A percentile compares a stretch with the other conserved stretches of the same genome.
These are phyloP conservation scores for Drosophila mettleri DNA, from an alignment of 2,888 invertebrate genomes.

Conservation along the genomic window DNA sequence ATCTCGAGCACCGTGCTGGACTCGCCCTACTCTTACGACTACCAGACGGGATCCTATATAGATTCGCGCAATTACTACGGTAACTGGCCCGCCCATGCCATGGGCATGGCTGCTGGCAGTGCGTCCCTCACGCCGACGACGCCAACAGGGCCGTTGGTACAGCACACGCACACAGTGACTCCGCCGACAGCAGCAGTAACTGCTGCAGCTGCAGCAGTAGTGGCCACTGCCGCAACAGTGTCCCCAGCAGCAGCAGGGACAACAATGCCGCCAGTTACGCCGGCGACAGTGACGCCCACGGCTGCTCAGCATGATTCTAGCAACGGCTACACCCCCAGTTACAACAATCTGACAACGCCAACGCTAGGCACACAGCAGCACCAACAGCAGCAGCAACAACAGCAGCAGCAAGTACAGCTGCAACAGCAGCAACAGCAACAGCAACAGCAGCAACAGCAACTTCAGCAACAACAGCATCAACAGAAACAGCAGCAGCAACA, in stretches of 20 bases:
- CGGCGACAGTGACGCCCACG: conserved; percentile 40
- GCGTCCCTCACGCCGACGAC: conserved; percentile 58
- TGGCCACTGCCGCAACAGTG: conserved; percentile 41
- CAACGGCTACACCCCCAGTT: conserved; percentile 73
- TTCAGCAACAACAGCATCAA: conserved; percentile 34
- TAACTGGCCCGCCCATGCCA: conserved; percentile 86
- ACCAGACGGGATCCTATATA: conserved; percentile 86
- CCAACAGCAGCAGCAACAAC: conserved; percentile 45
- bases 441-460: conserved; percentile 31
- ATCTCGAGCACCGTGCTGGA: conserved; percentile 94
- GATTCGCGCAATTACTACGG: conserved; percentile 89
- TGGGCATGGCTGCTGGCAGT: conserved; percentile 75
- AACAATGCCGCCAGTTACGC: conserved; percentile 40
- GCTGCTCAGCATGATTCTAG: conserved; percentile 70
- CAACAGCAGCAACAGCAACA: conserved; percentile 47
- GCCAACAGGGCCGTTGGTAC: conserved; percentile 53
- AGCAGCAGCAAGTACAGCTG: conserved; percentile 28
- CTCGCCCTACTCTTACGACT: conserved; percentile 88
- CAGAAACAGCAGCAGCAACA: conserved; percentile 24
- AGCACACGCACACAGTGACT: conserved; percentile 85
- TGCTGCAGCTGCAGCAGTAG: conserved; percentile 31
- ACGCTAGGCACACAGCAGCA: conserved; percentile 45
- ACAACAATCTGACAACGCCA: conserved; percentile 74
- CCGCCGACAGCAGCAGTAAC: conserved; percentile 46
- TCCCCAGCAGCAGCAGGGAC: conserved; percentile 49